phyloP scores from a whole-genome alignment of 2,797 vertebrate species.

The Etheostoma perlongum region DNA sequence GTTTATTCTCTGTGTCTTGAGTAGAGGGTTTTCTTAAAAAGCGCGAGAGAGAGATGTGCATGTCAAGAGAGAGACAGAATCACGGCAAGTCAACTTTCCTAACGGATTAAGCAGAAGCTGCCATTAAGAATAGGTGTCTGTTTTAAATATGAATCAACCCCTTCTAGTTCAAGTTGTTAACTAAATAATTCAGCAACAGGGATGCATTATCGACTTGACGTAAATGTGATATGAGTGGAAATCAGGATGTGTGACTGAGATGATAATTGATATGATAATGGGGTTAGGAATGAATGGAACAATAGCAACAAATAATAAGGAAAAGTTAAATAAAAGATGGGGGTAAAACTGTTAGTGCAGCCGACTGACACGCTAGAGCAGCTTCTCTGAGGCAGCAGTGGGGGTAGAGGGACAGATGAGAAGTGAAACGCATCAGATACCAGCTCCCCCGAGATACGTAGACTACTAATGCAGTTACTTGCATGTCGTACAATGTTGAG shows the following conservation, averaged over 20 bases:
- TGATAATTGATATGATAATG: conserved; percentile 89
- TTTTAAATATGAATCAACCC: conserved; percentile 86
- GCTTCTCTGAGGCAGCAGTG: conserved; percentile 36
- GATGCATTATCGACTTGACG: conserved; percentile 86
- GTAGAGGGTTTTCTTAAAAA: neutral
- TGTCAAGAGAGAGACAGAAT: conserved; percentile 44
- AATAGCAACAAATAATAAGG: conserved; percentile 85
- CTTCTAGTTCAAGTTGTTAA: conserved; percentile 83
- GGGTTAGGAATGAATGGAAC: conserved; percentile 73
- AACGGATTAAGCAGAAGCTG: conserved; percentile 74
- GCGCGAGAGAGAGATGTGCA: conserved; percentile 35
- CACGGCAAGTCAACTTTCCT: conserved; percentile 43
- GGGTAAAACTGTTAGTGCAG: conserved; percentile 82
- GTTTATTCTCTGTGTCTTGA: neutral
- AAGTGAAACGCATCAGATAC: conserved; percentile 36
- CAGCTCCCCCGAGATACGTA: conserved; percentile 13
- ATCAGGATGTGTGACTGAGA: conserved; percentile 83
- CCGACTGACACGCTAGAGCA: conserved; percentile 55
- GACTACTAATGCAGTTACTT: conserved; percentile 20
- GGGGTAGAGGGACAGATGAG: neutral
- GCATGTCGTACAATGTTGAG: conserved; percentile 26
- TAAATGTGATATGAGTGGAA: conserved; percentile 85
- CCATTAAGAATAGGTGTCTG: conserved; percentile 84
- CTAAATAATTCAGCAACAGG: conserved; percentile 83
- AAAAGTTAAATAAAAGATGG: conserved; percentile 85